phyloP scores from a whole-genome alignment of 1,140 invertebrate genomes.

The Drosophila suzukii region DNA sequence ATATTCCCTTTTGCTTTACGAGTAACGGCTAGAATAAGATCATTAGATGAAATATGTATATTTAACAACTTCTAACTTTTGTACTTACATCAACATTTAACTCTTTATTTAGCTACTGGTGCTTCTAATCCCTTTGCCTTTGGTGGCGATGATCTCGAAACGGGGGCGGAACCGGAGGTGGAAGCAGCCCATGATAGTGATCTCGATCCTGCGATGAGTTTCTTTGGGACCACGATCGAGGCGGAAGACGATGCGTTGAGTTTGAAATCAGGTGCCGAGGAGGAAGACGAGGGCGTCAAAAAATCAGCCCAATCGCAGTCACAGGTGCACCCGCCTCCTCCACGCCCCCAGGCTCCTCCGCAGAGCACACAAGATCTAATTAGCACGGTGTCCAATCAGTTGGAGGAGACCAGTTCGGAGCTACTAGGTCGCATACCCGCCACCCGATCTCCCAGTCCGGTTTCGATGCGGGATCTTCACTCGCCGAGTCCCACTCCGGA shows the following conservation, averaged over 20 bases:
- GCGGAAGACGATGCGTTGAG: constrained; percentile 78
- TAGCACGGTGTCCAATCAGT: constrained; percentile 92
- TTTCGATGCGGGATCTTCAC: constrained; percentile 91
- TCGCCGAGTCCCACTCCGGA: constrained; percentile 94
- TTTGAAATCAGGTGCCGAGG: constrained; percentile 71
- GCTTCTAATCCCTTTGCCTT: constrained; percentile 88
- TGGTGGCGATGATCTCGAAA: constrained; percentile 72
- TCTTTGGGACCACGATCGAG: constrained; percentile 74
- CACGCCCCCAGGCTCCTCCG: constrained; percentile 86
- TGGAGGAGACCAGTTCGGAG: constrained; percentile 94
- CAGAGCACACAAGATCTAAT: constrained; percentile 93
- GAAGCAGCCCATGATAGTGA: constrained; percentile 38
- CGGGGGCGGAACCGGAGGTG: constrained; percentile 57
- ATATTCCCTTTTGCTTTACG: too few species aligned
- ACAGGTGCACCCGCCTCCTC: constrained; percentile 86
- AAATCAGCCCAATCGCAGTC: constrained; percentile 78
- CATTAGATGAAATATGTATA: too few species aligned
- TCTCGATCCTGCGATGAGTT: constrained; percentile 73
- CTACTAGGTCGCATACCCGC: constrained; percentile 92
- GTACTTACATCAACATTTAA: neutral
- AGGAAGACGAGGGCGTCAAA: constrained; percentile 55
- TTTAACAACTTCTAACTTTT: too few species aligned
- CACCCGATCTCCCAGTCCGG: constrained; percentile 92
- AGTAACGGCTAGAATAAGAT: too few species aligned
- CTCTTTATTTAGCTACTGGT: neutral